Conservation (phyloP, 2,888 invertebrate genomes). For the Eupithecia insigniata region DNA sequence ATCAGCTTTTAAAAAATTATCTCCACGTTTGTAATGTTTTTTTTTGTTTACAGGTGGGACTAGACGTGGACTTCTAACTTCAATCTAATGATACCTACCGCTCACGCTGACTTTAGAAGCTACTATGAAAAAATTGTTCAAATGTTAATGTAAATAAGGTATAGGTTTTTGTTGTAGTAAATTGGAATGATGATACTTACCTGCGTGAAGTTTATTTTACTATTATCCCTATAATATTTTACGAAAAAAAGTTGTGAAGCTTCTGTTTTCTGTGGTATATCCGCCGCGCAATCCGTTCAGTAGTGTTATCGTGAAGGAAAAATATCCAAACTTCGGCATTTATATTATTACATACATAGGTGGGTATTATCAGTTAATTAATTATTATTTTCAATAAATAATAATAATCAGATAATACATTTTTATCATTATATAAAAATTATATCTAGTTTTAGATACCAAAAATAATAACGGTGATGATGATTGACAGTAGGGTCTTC, state of each 20-base stretch:
- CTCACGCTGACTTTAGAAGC: not conserved
- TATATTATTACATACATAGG: too few relatives aligned
- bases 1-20: too few relatives aligned
- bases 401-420: too few relatives aligned
- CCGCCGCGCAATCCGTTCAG: not conserved
- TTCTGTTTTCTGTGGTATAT: not conserved
- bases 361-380: too few relatives aligned
- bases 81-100: not conserved
- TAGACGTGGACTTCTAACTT: constrained; percentile 55
- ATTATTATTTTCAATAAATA: too few relatives aligned
- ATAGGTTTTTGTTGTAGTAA: not conserved
- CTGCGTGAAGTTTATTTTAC: not conserved
- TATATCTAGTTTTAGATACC: too few relatives aligned
- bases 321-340: not conserved
- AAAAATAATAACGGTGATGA: too few relatives aligned
- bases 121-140: not conserved
- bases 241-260: not conserved
- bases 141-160: not conserved
- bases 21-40: too few relatives aligned
- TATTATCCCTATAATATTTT: not conserved
- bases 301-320: not conserved
- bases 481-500: too few relatives aligned
- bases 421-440: too few relatives aligned
- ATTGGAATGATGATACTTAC: not conserved
- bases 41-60: constrained; percentile 61